A percentile compares a stretch with the other conserved stretches of the same genome.
Evolutionary conservation across 2,113 vertebrate species (phyloP).

Genomic region (Elephantulus edwardii): DNA sequence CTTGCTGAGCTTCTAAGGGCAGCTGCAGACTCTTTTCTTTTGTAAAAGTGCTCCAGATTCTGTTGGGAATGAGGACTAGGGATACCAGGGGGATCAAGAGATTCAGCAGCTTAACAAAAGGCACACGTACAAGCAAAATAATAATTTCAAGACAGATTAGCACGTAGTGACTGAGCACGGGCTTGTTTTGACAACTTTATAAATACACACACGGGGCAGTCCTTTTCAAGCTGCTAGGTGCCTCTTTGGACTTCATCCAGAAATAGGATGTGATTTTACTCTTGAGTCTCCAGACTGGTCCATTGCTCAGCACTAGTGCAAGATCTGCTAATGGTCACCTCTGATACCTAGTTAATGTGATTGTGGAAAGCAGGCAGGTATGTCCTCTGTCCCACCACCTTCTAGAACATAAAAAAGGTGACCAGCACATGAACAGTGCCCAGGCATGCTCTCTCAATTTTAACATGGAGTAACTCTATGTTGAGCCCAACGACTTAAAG

Average conservation of each 20-base stretch:
- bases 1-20: constrained; percentile 5
- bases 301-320: background rate
- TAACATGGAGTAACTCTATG: background rate
- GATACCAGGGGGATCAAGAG: background rate
- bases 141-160: constrained; percentile 9
- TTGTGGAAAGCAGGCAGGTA: background rate
- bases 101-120: background rate
- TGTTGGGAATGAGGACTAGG: background rate
- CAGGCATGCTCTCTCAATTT: background rate
- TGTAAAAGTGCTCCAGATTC: constrained; percentile 19
- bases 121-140: background rate
- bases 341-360: background rate
- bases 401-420: background rate
- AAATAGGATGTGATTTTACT: background rate
- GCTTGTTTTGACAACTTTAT: background rate
- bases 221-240: background rate
- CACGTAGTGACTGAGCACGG: background rate
- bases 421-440: background rate
- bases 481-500: background rate
- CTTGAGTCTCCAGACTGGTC: background rate
- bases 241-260: background rate
- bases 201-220: background rate
- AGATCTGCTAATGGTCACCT: background rate
- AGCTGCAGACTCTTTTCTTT: background rate
- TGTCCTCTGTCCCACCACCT: background rate